Percentiles rank a stretch among this genome's conserved stretches.
phyloP scores from a whole-genome alignment of 2,797 vertebrate species.

The Anguilla marmorata region DNA sequence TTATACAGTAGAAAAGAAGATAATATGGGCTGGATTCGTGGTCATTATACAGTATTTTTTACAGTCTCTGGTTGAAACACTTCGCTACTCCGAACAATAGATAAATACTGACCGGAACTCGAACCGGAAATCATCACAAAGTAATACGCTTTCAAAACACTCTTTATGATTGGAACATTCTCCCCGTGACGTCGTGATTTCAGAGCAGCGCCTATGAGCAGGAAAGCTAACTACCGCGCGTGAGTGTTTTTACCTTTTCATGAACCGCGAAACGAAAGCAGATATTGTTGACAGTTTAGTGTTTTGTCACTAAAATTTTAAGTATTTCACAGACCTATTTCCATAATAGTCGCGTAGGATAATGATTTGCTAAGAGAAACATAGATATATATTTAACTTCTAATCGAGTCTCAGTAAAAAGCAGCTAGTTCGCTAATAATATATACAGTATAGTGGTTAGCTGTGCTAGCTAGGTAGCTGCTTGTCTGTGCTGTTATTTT shows the following conservation, averaged over 20 bases:
- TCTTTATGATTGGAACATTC: constrained; percentile 45
- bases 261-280: background rate
- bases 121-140: background rate
- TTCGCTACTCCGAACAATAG: too few relatives aligned
- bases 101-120: background rate
- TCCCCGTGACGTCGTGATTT: constrained; percentile 3
- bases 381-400: background rate
- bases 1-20: background rate
- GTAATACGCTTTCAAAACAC: background rate
- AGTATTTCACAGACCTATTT: background rate
- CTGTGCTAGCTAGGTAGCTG: background rate
- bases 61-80: too few relatives aligned
- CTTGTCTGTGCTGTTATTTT: background rate
- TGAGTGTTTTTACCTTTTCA: constrained; percentile 50
- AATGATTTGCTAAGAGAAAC: background rate
- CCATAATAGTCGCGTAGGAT: background rate
- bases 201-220: constrained; percentile 49
- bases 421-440: background rate
- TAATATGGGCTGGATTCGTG: background rate
- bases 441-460: background rate
- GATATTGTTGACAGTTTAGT: background rate
- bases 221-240: constrained; percentile 47
- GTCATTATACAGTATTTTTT: too few relatives aligned
- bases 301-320: background rate
- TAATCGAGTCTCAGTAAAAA: background rate